Conservation (phyloP, 2,113 vertebrate species). For the Gallinago media region DNA sequence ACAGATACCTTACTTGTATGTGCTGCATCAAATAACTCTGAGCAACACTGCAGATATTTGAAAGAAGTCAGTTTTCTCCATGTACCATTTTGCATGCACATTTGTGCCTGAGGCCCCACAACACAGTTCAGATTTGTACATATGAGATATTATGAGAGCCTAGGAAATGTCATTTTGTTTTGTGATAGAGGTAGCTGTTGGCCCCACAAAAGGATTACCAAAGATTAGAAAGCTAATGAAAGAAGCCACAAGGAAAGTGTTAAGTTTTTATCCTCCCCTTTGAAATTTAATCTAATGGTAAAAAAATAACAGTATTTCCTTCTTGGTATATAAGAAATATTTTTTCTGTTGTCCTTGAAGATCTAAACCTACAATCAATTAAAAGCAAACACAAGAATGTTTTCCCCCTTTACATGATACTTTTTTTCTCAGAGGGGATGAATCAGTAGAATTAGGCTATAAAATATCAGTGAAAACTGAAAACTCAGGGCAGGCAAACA, state of each 20-base stretch:
- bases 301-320: background rate
- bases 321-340: background rate
- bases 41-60: background rate
- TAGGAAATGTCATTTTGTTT: background rate
- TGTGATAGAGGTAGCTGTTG: background rate
- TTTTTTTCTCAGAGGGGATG: background rate
- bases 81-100: rapidly evolving
- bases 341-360: background rate
- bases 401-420: background rate
- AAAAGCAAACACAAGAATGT: background rate
- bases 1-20: background rate
- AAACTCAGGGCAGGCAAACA: background rate
- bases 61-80: background rate
- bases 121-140: background rate
- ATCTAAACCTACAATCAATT: background rate
- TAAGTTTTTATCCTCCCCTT: background rate
- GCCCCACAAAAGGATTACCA: background rate
- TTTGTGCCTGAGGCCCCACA: background rate
- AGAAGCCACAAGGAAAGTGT: background rate
- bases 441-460: background rate
- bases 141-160: rapidly evolving
- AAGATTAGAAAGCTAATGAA: background rate
- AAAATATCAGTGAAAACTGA: background rate
- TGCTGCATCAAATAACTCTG: background rate
- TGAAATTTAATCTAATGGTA: background rate